A percentile compares a stretch with the other conserved stretches of the same genome.
Evolutionary conservation across 2,797 vertebrate species (phyloP).

Genomic region (Dryobates pubescens): DNA sequence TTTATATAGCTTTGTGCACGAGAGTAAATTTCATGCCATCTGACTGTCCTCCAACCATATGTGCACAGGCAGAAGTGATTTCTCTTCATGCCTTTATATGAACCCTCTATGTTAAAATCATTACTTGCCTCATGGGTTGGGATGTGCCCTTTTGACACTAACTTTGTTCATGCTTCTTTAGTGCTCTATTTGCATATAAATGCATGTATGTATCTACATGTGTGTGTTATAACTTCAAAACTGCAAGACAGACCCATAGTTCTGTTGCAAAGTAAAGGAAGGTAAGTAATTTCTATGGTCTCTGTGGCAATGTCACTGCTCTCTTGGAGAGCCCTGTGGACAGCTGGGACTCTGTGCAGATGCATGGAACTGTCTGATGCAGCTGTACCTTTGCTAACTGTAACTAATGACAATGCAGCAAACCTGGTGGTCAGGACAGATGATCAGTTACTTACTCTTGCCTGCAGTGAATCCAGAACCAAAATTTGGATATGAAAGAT

Average conservation of each 20-base stretch:
- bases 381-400: background rate
- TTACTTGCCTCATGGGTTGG: background rate
- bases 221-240: background rate
- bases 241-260: background rate
- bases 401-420: background rate
- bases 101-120: background rate
- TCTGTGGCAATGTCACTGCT: background rate
- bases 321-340: background rate
- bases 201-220: background rate
- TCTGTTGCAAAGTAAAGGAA: background rate
- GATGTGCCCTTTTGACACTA: background rate
- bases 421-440: background rate
- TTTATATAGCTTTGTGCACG: background rate
- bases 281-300: background rate
- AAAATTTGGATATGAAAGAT: background rate
- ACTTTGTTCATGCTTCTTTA: background rate
- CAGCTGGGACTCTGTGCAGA: background rate
- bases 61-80: background rate
- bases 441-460: background rate
- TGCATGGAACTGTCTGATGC: background rate
- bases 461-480: background rate
- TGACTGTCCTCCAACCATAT: background rate
- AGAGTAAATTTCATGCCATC: background rate
- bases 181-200: background rate
- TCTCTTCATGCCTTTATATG: background rate